Evolutionary conservation across 2,888 invertebrate species (phyloP).

Genomic region (Neelides folsomi): DNA sequence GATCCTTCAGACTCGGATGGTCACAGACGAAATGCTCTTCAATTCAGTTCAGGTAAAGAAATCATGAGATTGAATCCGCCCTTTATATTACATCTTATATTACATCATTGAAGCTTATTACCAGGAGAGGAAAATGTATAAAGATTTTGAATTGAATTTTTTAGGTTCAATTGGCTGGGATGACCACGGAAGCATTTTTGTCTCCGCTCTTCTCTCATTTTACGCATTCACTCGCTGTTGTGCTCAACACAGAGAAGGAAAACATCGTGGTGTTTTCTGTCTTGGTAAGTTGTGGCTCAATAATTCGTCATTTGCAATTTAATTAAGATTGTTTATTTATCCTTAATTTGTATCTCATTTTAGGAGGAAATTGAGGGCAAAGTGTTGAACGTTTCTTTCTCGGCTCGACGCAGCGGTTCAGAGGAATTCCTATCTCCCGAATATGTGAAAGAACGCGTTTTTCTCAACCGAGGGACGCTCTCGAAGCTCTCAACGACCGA

Average conservation of each 20-base stretch:
- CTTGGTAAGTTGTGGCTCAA: slow-evolving; percentile 43
- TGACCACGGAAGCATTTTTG: slow-evolving; percentile 83
- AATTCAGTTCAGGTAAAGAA: slow-evolving; percentile 63
- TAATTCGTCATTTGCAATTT: neutral
- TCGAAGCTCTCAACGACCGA: slow-evolving; percentile 77
- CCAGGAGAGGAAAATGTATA: too few species aligned
- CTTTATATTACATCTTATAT: too few species aligned
- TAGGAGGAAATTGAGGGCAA: slow-evolving; percentile 82
- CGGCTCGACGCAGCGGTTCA: slow-evolving; percentile 60
- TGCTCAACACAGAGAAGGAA: slow-evolving; percentile 80
- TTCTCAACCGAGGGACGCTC: slow-evolving; percentile 73
- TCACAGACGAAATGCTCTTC: slow-evolving; percentile 85
- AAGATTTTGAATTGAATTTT: too few species aligned
- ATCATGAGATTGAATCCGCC: too few species aligned
- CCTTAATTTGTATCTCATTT: neutral
- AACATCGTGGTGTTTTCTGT: slow-evolving; percentile 86
- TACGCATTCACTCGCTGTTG: slow-evolving; percentile 76
- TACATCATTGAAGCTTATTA: too few species aligned
- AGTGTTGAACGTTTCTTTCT: slow-evolving; percentile 86
- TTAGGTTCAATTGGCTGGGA: slow-evolving; percentile 67
- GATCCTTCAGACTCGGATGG: slow-evolving; percentile 74
- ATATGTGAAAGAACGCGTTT: slow-evolving; percentile 83
- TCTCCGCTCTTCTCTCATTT: slow-evolving; percentile 78
- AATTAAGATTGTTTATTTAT: too few species aligned
- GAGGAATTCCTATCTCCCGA: slow-evolving; percentile 67